Percentiles rank a stretch among this genome's conserved stretches.
Conservation (phyloP, 2,113 vertebrate genomes). For the Trogon melanurus region DNA sequence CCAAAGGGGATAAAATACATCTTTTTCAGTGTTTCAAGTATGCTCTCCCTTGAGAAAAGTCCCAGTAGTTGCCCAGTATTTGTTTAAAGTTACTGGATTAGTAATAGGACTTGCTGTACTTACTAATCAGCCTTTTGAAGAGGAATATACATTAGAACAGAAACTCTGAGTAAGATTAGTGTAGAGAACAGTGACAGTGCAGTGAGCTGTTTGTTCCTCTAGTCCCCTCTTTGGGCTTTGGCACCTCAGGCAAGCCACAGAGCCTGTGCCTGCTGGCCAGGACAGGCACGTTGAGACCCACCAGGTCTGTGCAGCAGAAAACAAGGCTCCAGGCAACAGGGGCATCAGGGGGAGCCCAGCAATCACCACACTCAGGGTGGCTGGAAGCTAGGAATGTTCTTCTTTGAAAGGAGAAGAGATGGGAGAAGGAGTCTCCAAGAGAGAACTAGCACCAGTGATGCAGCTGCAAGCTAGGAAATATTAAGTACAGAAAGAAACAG, state of each 20-base stretch:
- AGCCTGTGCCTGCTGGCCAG: too few relatives aligned
- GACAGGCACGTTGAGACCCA: neutral
- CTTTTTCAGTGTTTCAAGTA: neutral
- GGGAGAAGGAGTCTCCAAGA: neutral
- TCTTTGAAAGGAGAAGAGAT: neutral
- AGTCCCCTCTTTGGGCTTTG: neutral
- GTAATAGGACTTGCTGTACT: neutral
- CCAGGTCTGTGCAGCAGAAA: neutral
- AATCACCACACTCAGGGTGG: neutral
- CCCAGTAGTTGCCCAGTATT: neutral
- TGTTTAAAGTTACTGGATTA: conserved; percentile 8
- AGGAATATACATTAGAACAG: neutral
- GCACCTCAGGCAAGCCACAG: neutral
- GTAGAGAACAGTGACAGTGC: neutral
- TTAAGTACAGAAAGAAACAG: neutral
- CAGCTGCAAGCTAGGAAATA: neutral
- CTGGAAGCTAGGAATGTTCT: neutral
- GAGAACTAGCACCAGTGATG: neutral
- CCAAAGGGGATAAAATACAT: neutral
- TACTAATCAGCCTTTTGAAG: neutral
- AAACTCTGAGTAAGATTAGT: neutral
- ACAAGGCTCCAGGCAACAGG: fast-evolving
- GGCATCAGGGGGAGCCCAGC: neutral
- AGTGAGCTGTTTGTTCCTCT: too few relatives aligned
- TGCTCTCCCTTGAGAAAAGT: neutral